Evolutionary conservation across 2,797 vertebrate species (phyloP).

Genomic region (Fistularia commersonii): DNA sequence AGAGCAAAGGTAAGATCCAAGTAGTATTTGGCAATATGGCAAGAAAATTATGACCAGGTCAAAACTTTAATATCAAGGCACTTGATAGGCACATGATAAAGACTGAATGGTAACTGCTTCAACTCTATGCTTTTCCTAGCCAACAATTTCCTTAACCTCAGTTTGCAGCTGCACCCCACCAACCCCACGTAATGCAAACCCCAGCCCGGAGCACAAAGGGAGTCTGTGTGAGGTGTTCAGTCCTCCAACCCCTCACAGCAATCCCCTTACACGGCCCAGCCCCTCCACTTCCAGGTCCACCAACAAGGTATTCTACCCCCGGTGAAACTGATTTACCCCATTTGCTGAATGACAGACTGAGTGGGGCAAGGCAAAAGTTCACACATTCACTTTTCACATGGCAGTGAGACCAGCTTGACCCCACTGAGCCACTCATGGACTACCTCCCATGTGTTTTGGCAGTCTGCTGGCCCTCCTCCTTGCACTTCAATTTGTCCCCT

Average conservation of each 20-base stretch:
- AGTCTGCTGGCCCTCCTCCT: constrained; percentile 38
- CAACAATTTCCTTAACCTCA: constrained; percentile 37
- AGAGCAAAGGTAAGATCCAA: no score
- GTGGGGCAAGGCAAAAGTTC: constrained; percentile 88
- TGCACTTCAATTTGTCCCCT: constrained; percentile 64
- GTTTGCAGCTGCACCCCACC: constrained; percentile 37
- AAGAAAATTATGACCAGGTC: constrained; percentile 79
- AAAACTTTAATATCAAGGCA: constrained; percentile 83
- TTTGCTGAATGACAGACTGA: constrained; percentile 93
- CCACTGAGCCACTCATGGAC: constrained; percentile 61
- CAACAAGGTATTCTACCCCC: constrained; percentile 30
- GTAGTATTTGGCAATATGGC: no score
- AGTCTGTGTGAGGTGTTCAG: constrained; percentile 76
- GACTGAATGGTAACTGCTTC: constrained; percentile 83
- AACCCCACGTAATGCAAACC: constrained; percentile 75
- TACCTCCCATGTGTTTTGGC: constrained; percentile 53
- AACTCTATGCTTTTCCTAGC: constrained; percentile 64
- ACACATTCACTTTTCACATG: constrained; percentile 94
- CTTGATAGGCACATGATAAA: constrained; percentile 86
- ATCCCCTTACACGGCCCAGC: constrained; percentile 26
- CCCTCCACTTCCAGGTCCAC: constrained; percentile 17
- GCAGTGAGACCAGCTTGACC: constrained; percentile 75
- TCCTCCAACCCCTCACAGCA: constrained; percentile 15
- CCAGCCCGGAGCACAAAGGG: constrained; percentile 85
- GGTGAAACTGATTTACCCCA: constrained; percentile 85